Evolutionary conservation across 2,797 vertebrate species (phyloP), one percentile per base, ranked within the genome.

Genomic region (Clarias laeviceps): DNA sequence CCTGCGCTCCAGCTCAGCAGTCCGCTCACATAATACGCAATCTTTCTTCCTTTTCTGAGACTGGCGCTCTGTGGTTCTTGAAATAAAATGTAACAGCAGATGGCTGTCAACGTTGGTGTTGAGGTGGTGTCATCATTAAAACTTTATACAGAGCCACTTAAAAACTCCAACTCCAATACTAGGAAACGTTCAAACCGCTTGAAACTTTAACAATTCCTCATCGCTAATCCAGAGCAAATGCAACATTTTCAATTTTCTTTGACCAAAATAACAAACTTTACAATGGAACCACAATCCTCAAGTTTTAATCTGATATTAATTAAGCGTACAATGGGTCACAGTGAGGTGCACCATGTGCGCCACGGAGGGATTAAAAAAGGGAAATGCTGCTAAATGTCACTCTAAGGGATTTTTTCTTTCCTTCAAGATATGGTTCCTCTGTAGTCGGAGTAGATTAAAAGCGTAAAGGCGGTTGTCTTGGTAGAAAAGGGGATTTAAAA

Each of bases 371-470:
- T 20, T 85, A 92, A 90, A 91, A 88, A 84, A 88, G 45, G 87
- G 90, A 93, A 85, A 82, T 68, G 82, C 84, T 70, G 56, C 80
- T 76, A 79, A 82, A 86, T 72, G 74, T 27, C 61, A 37, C 70
- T 78, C 70, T 82, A 64, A 74, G 79, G 80, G 82, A 86, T 86
- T 86, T 87, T 82, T 85, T 65, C 27, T 32, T 84, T 50, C 74
- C 72, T 83, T 83, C 11, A 27, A 87, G 86, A 90, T 82, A 85
- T 62, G 83, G 61, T 61, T 84, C 72, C 83, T 87, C 83, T 88
- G 86, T 87, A 87, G 88, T 91, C 68, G 89, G 87, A 91, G 92
- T 90, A 90, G 93, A 94, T 94, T 94, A 94, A 83, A 89, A 92
- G 85, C 90, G 89, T 87, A 89, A 93, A 95, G 93, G 91, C 88